Conservation (phyloP, 2,888 invertebrate genomes). For the Lycaena phlaeas region DNA sequence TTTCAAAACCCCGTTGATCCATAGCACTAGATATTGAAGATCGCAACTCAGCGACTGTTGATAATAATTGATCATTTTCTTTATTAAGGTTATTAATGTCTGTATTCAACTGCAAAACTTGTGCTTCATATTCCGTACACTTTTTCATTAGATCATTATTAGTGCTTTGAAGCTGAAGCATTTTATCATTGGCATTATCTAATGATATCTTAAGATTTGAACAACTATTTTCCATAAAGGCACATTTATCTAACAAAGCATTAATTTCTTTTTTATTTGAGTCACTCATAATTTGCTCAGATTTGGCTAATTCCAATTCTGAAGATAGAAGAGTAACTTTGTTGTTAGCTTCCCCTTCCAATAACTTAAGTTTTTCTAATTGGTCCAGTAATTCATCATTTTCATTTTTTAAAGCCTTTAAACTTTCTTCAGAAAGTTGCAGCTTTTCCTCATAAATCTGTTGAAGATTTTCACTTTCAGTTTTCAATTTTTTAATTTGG, state of each 20-base stretch:
- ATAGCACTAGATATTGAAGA: conserved; percentile 66
- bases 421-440: conserved; percentile 25
- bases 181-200: conserved; percentile 51
- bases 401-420: conserved; percentile 23
- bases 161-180: conserved; percentile 35
- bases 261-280: conserved; percentile 19
- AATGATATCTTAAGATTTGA: conserved; percentile 33
- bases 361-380: conserved; percentile 24
- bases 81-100: conserved; percentile 48
- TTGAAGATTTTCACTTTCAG: conserved; percentile 27
- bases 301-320: conserved; percentile 30
- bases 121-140: conserved; percentile 27
- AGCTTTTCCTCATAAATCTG: conserved; percentile 30
- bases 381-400: conserved; percentile 29
- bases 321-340: conserved; percentile 27
- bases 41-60: conserved; percentile 57
- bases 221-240: conserved; percentile 37
- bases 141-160: conserved; percentile 30
- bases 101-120: conserved; percentile 39
- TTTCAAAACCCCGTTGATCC: conserved; percentile 78
- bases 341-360: conserved; percentile 28
- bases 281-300: conserved; percentile 9
- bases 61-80: conserved; percentile 57
- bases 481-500: conserved; percentile 24
- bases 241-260: conserved; percentile 29